Evolutionary conservation across 2,797 vertebrate species (phyloP).

Genomic region (Acipenser oxyrinchus): DNA sequence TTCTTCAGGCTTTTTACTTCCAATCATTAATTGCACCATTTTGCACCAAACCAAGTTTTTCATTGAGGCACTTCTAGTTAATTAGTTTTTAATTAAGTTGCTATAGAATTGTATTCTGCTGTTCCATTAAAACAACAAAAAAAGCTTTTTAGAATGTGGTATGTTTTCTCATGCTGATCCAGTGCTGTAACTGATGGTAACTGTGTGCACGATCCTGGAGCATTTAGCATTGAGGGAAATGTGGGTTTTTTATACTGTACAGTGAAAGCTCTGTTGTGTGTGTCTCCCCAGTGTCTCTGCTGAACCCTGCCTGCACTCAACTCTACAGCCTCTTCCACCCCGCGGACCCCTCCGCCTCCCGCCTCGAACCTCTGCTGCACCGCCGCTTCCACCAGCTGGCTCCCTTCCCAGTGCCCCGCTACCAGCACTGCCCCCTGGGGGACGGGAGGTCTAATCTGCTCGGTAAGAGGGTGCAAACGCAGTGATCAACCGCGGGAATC

Average conservation of each 20-base stretch:
- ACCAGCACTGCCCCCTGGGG: conserved; percentile 89
- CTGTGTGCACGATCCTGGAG: neutral
- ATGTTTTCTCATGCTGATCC: no score
- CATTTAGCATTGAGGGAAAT: neutral
- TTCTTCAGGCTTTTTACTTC: no score
- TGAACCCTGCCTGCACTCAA: conserved; percentile 88
- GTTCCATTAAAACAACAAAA: no score
- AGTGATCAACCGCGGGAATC: neutral
- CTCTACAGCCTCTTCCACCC: conserved; percentile 96
- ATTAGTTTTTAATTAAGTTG: no score
- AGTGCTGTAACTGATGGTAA: no score
- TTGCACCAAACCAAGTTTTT: no score
- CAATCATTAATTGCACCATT: no score
- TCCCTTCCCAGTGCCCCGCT: conserved; percentile 81
- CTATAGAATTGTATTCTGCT: no score
- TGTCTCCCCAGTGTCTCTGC: conserved; percentile 67
- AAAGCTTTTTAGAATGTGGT: no score
- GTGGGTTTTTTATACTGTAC: neutral
- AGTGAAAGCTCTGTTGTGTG: neutral
- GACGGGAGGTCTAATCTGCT: conserved; percentile 82
- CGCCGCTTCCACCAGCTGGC: conserved; percentile 83
- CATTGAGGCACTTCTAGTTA: no score
- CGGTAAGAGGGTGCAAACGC: conserved; percentile 51
- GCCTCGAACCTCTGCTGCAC: conserved; percentile 87
- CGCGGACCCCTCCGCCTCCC: conserved; percentile 90